Evolutionary conservation across 2,113 vertebrate species (phyloP).

Genomic region (Pomatostomus ruficeps): DNA sequence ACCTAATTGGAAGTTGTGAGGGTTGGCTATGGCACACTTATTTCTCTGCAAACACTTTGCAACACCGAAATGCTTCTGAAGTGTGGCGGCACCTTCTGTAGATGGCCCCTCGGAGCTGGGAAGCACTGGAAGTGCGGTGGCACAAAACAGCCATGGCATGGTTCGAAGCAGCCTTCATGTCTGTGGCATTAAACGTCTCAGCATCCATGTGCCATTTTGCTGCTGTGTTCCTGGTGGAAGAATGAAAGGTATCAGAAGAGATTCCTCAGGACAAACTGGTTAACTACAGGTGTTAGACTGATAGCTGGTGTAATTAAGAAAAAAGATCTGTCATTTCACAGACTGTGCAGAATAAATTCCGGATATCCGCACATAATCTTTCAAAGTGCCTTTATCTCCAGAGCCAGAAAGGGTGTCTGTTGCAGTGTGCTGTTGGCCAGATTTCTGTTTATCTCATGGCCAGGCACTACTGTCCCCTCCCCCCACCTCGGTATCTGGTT

Average conservation of each 20-base stretch:
- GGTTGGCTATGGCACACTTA: neutral
- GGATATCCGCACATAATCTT: conserved; percentile 33
- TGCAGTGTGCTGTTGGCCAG: too few species aligned
- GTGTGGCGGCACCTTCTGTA: neutral
- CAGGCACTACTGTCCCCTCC: too few species aligned
- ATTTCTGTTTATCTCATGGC: too few species aligned
- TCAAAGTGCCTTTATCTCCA: conserved; percentile 33
- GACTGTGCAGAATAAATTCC: conserved; percentile 52
- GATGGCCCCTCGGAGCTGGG: fast-evolving
- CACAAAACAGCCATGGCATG: fast-evolving
- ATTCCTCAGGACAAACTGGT: conserved; percentile 37
- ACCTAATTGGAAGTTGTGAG: neutral
- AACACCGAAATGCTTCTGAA: neutral
- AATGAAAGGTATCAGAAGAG: neutral
- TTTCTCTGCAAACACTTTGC: neutral
- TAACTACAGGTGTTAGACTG: conserved; percentile 55
- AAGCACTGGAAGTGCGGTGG: fast-evolving
- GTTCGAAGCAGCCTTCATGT: fast-evolving
- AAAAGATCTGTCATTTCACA: conserved; percentile 59
- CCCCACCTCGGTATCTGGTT: too few species aligned
- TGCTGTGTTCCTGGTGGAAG: neutral
- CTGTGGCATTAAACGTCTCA: neutral
- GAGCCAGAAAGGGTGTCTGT: neutral
- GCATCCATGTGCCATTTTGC: neutral
- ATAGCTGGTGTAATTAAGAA: conserved; percentile 58